Evolutionary conservation across 2,113 vertebrate species (phyloP).

Genomic region (Guaruba guarouba): DNA sequence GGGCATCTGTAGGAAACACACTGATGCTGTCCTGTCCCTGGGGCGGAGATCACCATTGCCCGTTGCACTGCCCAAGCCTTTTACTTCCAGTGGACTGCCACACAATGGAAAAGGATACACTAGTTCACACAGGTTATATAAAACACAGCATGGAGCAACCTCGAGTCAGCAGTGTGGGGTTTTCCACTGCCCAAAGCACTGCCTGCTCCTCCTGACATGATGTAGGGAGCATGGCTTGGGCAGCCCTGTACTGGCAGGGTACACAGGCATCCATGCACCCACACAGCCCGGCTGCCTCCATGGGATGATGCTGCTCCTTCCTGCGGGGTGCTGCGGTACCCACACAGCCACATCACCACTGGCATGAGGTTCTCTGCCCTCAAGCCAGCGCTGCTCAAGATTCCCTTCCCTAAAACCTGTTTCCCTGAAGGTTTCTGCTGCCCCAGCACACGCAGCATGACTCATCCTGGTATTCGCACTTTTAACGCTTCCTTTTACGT

Average conservation of each 20-base stretch:
- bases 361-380: background rate
- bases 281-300: accelerated
- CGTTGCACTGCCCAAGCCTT: background rate
- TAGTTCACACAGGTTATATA: background rate
- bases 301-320: background rate
- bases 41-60: background rate
- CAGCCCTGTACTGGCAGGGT: accelerated
- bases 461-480: background rate
- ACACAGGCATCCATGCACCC: background rate
- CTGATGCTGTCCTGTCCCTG: accelerated
- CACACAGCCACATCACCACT: background rate
- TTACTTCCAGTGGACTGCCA: background rate
- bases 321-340: accelerated
- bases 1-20: background rate
- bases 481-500: background rate
- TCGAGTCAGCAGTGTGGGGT: background rate
- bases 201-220: accelerated
- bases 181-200: background rate
- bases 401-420: background rate
- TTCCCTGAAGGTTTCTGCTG: background rate
- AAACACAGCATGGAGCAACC: background rate
- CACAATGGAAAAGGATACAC: accelerated
- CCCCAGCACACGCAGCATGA: accelerated
- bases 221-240: accelerated
- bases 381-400: background rate